Base-by-base conservation (phyloP, 2,113 vertebrate genomes). In the Illadopsis cleaveri region DNA sequence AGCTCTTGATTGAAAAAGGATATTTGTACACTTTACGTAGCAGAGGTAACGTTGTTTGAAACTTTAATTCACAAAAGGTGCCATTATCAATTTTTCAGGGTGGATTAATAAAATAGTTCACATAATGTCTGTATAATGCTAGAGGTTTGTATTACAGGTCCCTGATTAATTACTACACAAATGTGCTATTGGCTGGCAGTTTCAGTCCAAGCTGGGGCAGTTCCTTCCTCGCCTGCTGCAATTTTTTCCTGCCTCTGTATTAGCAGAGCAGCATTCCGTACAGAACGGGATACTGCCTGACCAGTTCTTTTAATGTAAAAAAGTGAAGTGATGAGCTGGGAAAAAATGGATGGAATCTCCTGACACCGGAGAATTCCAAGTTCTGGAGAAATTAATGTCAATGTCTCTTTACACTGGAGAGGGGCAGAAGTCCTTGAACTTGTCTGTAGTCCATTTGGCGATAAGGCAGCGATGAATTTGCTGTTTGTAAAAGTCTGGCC, bases 371-470 rank as follows among this genome's bases (percentile, higher is more conserved):
- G 37, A 72, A 47, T 76, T 89, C 35, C 18, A 56, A 30, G 13
- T 84, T 92, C 61, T 92, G 61, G 50, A 90, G 80, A 86, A 93
- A 81, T 96, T 62, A 48, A 72, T 61, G 66, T 84, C 64, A 48
- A 2, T 48, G 31, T 60, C 38, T 3, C 80, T 83, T 94, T 64
- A 18, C 31, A 35, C 60, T 90, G 88, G 71, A 83, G 70, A 88
- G 50, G 71, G 47, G 35, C 62, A 86, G 54, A 86, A 95, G 54
- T 85, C 56, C 75, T 93, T 94, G 85, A 71, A 77, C 88, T 78
- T 83, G 48, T 81, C 60, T 68, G 51, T 71, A n/a, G 60, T 62
- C 38, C 56, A 13, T 89, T 77, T 94, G 71, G 33, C 12, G 56
- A 51, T 87, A 86, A 62, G 50, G 61, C 57, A 72, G 56, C 53